Conservation (phyloP, 92 coral and sea anemone genomes). For the Umimayanthus kanabou region DNA sequence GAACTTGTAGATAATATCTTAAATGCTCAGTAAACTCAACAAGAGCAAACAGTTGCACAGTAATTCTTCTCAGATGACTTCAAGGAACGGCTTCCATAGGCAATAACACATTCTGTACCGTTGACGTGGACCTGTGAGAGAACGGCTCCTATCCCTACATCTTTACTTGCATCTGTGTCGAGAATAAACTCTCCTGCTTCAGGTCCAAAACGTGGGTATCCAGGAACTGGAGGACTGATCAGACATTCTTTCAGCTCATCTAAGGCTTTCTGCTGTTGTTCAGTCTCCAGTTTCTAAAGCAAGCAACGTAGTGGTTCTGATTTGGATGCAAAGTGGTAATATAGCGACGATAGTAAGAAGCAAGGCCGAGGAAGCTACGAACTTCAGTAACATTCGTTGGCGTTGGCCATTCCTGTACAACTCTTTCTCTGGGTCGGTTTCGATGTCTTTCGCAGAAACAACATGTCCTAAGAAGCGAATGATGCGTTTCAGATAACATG, state of each 20-base stretch:
- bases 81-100: constrained; percentile 44
- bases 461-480: constrained; percentile 45
- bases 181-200: too few relatives aligned
- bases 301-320: constrained; percentile 18
- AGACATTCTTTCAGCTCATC: too few relatives aligned
- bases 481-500: constrained; percentile 31
- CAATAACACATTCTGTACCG: constrained; percentile 45
- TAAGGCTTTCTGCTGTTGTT: too few relatives aligned
- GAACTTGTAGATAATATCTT: constrained; percentile 44
- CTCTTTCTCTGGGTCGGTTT: not conserved
- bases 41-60: constrained; percentile 47
- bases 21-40: constrained; percentile 44
- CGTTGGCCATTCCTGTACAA: constrained; percentile 46
- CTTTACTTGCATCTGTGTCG: too few relatives aligned
- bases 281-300: constrained; percentile 36
- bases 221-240: too few relatives aligned
- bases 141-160: not conserved
- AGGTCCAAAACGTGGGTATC: constrained; percentile 42
- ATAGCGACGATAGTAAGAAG: constrained; percentile 35
- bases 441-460: too few relatives aligned
- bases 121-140: constrained; percentile 38
- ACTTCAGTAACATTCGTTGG: constrained; percentile 38
- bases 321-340: constrained; percentile 6
- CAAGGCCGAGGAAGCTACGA: constrained; percentile 37
- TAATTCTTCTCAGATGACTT: constrained; percentile 45